These are phyloP conservation scores for Sphaerodactylus townsendi DNA, from an alignment of 2,113 vertebrate species.

Conservation along the genomic window DNA sequence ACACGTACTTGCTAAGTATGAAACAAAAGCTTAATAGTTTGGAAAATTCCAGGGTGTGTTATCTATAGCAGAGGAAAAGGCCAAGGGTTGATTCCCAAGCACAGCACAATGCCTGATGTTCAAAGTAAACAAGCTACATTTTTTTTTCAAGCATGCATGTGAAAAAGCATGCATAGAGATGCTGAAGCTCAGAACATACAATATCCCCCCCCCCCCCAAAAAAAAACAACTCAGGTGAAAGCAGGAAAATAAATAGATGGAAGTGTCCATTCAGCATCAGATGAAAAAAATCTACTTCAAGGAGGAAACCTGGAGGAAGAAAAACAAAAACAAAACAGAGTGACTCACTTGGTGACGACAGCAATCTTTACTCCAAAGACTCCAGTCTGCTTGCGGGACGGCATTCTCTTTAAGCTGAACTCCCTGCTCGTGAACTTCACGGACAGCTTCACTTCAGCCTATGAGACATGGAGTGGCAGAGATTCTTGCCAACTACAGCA, in stretches of 20 bases:
- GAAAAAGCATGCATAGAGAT: neutral
- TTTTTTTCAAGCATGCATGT: neutral
- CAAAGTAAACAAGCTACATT: constrained; percentile 6
- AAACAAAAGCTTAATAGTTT: constrained; percentile 41
- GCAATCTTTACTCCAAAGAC: constrained; percentile 97
- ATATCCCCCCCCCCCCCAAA: neutral
- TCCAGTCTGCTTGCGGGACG: constrained; percentile 89
- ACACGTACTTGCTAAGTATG: constrained; percentile 30
- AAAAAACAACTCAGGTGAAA: fast-evolving
- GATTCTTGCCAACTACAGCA: neutral
- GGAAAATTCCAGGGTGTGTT: constrained; percentile 40
- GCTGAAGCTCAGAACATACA: fast-evolving
- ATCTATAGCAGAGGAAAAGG: constrained; percentile 24
- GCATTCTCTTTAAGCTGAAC: constrained; percentile 95
- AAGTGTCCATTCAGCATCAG: neutral
- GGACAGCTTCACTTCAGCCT: constrained; percentile 96
- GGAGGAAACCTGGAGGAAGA: fast-evolving
- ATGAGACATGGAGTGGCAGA: neutral
- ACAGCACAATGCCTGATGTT: neutral
- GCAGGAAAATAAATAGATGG: neutral
- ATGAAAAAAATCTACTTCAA: neutral
- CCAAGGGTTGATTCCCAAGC: neutral
- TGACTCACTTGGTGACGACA: constrained; percentile 93
- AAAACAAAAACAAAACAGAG: fast-evolving
- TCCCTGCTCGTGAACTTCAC: constrained; percentile 97